Evolutionary conservation across 1,140 invertebrate genomes (phyloP).

Genomic region (Sinonovacula constricta): DNA sequence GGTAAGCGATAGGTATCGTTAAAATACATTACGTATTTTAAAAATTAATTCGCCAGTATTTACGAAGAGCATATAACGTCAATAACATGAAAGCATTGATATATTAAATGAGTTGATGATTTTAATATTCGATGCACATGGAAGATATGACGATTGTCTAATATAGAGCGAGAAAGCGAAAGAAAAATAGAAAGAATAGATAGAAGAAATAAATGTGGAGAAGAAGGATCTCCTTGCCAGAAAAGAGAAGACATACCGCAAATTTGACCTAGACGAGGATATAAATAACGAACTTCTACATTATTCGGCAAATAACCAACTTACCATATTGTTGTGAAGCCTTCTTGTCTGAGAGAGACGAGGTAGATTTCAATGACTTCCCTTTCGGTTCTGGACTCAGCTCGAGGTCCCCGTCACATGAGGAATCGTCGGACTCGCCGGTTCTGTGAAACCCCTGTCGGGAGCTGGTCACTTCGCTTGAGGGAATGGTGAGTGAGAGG

Average conservation of each 20-base stretch:
- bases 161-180: neutral
- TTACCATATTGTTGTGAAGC: neutral
- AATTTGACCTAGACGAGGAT: too few relatives aligned
- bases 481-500: slow-evolving; percentile 34
- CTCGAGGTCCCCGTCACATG: slow-evolving; percentile 37
- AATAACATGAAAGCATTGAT: too few relatives aligned
- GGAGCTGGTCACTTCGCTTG: neutral
- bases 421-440: slow-evolving; percentile 36
- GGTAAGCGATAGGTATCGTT: too few relatives aligned
- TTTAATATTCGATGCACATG: too few relatives aligned
- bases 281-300: too few relatives aligned
- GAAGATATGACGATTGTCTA: too few relatives aligned
- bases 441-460: slow-evolving; percentile 10
- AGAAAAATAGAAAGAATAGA: neutral
- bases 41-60: too few relatives aligned
- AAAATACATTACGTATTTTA: too few relatives aligned
- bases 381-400: slow-evolving; percentile 21
- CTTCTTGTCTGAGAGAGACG: neutral
- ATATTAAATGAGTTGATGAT: too few relatives aligned
- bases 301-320: too few relatives aligned
- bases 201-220: neutral
- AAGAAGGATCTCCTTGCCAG: neutral
- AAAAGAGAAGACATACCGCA: too few relatives aligned
- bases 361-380: slow-evolving; percentile 27
- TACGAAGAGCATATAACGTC: too few relatives aligned